Evolutionary conservation across 1,140 invertebrate genomes (phyloP).

Genomic region (Ceratina australensis): DNA sequence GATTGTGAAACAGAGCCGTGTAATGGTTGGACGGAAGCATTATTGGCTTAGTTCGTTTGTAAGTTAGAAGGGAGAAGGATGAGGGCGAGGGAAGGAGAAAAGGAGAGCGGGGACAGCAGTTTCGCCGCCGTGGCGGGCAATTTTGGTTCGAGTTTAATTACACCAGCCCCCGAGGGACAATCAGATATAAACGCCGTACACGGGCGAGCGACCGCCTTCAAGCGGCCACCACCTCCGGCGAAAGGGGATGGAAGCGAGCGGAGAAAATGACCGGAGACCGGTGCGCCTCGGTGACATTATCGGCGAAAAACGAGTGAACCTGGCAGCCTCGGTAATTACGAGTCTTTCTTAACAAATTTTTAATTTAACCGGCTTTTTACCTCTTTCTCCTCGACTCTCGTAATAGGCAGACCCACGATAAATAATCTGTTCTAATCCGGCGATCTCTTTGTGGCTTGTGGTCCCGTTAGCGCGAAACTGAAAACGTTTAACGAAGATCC

Average conservation of each 20-base stretch:
- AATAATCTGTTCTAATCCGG: conserved; percentile 18
- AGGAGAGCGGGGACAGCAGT: conserved; percentile 53
- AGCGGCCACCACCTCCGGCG: conserved; percentile 50
- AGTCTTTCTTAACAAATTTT: conserved; percentile 68
- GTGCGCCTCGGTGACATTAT: conserved; percentile 49
- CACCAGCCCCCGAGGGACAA: conserved; percentile 66
- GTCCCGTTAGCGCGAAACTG: too few species aligned
- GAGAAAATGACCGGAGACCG: conserved; percentile 56
- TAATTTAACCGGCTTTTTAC: conserved; percentile 60
- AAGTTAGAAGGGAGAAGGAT: not conserved
- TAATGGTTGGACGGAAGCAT: conserved; percentile 53
- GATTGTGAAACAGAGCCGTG: conserved; percentile 34
- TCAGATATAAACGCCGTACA: conserved; percentile 67
- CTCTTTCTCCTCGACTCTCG: not conserved
- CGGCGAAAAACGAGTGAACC: conserved; percentile 58
- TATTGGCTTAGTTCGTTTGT: conserved; percentile 44
- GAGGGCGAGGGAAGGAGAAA: too few species aligned
- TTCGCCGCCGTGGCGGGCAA: conserved; percentile 60
- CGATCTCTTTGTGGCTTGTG: conserved; percentile 11
- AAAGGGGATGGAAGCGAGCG: conserved; percentile 40
- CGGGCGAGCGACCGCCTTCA: conserved; percentile 59
- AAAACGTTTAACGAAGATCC: conserved; percentile 2
- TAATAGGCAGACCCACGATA: conserved; percentile 25
- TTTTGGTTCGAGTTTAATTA: conserved; percentile 73
- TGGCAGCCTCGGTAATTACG: conserved; percentile 60